phyloP scores from a whole-genome alignment of 2,797 vertebrate genomes.

The Cirrhinus mrigala region DNA sequence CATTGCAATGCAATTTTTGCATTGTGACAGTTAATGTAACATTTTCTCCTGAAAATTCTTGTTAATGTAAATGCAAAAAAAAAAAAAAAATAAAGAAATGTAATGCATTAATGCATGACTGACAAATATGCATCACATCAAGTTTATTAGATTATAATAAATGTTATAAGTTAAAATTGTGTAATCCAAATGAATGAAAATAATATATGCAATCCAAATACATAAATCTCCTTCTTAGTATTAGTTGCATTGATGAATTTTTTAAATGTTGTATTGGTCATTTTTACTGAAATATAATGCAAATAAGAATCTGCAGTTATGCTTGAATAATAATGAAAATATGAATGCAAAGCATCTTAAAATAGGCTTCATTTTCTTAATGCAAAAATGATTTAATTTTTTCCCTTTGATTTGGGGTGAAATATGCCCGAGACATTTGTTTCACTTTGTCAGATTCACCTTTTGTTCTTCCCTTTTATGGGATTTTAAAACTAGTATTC shows the following conservation, averaged over 20 bases:
- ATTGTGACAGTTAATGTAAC: neutral
- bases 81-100: too few species aligned
- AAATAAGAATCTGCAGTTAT: neutral
- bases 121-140: neutral
- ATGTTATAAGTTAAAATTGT: neutral
- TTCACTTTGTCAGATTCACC: neutral
- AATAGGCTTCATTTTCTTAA: neutral
- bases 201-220: neutral
- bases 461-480: neutral
- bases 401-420: neutral
- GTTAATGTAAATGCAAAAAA: neutral
- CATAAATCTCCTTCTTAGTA: neutral
- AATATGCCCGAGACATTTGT: neutral
- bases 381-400: neutral
- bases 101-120: neutral
- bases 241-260: neutral
- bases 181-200: neutral
- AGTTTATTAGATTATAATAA: neutral
- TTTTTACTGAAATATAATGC: neutral
- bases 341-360: neutral
- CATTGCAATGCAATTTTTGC: neutral
- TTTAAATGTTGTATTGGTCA: neutral
- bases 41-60: neutral
- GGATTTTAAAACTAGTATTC: conserved; percentile 10
- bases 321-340: neutral